phyloP scores from a whole-genome alignment of 2,113 vertebrate species.

The Piprites chloris region DNA sequence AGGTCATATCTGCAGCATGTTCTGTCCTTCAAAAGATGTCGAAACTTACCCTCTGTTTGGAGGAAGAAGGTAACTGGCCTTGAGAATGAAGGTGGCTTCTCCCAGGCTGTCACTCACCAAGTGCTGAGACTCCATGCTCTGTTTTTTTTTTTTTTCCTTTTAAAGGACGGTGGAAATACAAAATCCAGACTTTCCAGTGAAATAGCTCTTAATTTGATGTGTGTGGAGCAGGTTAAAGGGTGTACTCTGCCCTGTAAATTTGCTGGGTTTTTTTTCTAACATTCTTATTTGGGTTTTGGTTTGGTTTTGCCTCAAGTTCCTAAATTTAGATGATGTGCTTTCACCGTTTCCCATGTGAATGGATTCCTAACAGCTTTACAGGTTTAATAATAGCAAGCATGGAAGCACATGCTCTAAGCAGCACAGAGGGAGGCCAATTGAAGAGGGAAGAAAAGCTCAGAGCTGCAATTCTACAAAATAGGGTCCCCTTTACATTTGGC shows the following conservation, averaged over 20 bases:
- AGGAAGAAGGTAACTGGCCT: background rate
- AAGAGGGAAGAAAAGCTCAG: background rate
- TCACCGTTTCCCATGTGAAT: background rate
- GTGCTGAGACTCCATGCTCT: background rate
- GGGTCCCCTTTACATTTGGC: background rate
- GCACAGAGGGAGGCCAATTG: background rate
- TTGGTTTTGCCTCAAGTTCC: background rate
- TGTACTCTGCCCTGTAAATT: background rate
- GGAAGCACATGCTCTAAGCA: background rate
- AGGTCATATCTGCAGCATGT: background rate
- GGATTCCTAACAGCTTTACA: background rate
- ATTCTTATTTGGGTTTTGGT: background rate
- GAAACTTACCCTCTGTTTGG: background rate
- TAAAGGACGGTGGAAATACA: background rate
- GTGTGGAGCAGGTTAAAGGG: background rate
- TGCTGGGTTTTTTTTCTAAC: background rate
- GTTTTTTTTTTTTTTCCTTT: background rate
- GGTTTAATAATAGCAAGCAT: background rate
- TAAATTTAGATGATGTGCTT: background rate
- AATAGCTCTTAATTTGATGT: background rate
- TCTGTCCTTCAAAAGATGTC: background rate
- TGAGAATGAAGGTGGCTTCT: background rate
- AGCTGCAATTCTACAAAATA: slow-evolving; percentile 19
- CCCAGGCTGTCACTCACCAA: background rate
- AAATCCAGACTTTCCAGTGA: background rate